Percentiles rank a stretch among this genome's conserved stretches.
Conservation (phyloP, 37 sponge, comb jelly and placozoan genomes). For the Tethya wilhelma region DNA sequence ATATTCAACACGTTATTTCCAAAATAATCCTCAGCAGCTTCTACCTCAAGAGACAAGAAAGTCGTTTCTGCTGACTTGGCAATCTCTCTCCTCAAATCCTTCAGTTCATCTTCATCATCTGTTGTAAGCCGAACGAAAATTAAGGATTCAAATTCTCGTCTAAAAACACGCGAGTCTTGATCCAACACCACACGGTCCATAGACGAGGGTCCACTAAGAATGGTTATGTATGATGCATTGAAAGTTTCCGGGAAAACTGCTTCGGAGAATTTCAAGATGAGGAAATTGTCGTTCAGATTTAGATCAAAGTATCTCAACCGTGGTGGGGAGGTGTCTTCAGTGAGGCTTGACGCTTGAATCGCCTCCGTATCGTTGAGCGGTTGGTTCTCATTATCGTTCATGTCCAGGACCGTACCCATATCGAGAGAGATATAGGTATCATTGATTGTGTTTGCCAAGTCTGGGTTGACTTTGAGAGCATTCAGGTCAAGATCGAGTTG, state of each 20-base stretch:
- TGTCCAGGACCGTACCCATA: constrained; percentile 64
- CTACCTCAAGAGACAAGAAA: constrained; percentile 43
- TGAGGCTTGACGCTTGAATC: constrained; percentile 29
- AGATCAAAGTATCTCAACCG: constrained; percentile 72
- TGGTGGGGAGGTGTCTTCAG: constrained; percentile 56
- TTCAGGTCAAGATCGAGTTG: constrained; percentile 57
- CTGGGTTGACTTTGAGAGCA: constrained; percentile 66
- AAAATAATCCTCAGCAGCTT: constrained; percentile 56
- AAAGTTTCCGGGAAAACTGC: constrained; percentile 68
- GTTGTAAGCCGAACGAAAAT: constrained; percentile 47
- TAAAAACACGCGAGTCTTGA: constrained; percentile 21
- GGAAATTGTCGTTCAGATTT: constrained; percentile 75
- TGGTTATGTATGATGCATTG: constrained; percentile 44
- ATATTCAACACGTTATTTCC: constrained; percentile 27
- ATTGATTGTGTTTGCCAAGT: constrained; percentile 45
- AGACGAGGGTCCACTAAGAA: constrained; percentile 25
- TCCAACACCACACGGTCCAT: constrained; percentile 17
- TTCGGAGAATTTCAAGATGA: constrained; percentile 81
- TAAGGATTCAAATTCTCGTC: constrained; percentile 32
- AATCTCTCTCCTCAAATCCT: constrained; percentile 35
- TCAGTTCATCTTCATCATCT: constrained; percentile 67
- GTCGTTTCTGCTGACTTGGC: constrained; percentile 67
- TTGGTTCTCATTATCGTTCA: constrained; percentile 62
- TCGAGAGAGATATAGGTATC: constrained; percentile 57
- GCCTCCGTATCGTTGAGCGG: constrained; percentile 33